Evolutionary conservation across 2,888 invertebrate genomes (phyloP).

Genomic region (Oxystoma pomonae): DNA sequence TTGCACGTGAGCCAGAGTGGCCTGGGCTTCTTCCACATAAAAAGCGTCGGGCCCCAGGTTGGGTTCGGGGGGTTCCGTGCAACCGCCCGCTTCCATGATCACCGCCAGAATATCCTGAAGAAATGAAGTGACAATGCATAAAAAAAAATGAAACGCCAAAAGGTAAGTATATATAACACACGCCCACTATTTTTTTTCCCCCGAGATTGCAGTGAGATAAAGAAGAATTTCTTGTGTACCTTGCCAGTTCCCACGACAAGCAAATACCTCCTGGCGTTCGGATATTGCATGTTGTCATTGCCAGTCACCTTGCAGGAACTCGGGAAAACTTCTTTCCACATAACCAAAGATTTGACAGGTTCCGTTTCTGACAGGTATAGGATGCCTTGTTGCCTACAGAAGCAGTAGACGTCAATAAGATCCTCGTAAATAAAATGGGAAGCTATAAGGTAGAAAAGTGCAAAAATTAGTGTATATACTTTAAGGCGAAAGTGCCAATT

Average conservation of each 20-base stretch:
- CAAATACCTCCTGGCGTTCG: conserved; percentile 59
- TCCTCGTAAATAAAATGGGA: conserved; percentile 75
- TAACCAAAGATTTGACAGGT: conserved; percentile 64
- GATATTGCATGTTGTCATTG: conserved; percentile 46
- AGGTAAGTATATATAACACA: too few relatives aligned
- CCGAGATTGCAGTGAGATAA: too few relatives aligned
- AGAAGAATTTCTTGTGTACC: too few relatives aligned
- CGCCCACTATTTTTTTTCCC: background rate
- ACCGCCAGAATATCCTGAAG: conserved; percentile 62
- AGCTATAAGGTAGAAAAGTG: too few relatives aligned
- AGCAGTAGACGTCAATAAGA: conserved; percentile 70
- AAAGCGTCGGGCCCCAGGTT: conserved; percentile 71
- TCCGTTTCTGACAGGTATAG: conserved; percentile 63
- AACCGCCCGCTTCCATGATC: conserved; percentile 73
- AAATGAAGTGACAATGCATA: too few relatives aligned
- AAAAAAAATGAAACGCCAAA: too few relatives aligned
- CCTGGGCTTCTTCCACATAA: conserved; percentile 87
- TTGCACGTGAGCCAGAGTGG: conserved; percentile 72
- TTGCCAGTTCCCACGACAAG: conserved; percentile 68
- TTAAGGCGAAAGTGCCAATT: too few relatives aligned
- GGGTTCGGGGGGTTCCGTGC: conserved; percentile 62
- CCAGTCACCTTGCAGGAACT: conserved; percentile 45
- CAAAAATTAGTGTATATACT: too few relatives aligned
- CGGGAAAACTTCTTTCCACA: conserved; percentile 75
- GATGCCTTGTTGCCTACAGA: conserved; percentile 70